Conservation (phyloP, 2,113 vertebrate species). For the Falco punctatus region DNA sequence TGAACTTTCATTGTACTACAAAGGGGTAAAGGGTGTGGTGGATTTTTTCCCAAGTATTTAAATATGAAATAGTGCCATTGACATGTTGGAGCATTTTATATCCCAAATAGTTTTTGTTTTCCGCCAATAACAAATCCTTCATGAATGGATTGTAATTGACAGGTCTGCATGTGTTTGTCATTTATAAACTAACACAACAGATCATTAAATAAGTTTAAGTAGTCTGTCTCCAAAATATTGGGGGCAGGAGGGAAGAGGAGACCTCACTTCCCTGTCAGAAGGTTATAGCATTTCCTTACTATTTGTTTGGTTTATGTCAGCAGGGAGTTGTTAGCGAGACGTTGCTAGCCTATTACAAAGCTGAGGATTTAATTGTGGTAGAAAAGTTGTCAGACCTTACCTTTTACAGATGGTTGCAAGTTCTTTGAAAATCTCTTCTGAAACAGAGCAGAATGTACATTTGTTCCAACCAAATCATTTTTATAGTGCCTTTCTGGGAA, state of each 20-base stretch:
- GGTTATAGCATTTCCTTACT: background rate
- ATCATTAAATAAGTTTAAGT: background rate
- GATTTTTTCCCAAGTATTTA: fast-evolving
- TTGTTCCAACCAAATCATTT: background rate
- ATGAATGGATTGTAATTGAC: background rate
- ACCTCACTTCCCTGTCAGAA: background rate
- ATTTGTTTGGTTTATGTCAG: background rate
- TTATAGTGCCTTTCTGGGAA: background rate
- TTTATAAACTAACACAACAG: background rate
- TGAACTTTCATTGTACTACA: background rate
- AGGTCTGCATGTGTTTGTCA: background rate
- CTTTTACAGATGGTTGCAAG: background rate
- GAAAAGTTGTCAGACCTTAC: background rate
- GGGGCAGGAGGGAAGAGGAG: background rate
- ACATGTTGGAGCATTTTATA: background rate
- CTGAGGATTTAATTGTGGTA: background rate
- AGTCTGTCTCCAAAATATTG: background rate
- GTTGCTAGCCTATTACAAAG: background rate
- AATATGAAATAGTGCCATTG: background rate
- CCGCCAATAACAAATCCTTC: background rate
- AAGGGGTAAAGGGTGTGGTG: background rate
- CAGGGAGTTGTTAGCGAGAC: fast-evolving
- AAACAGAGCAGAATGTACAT: background rate
- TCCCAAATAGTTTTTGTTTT: background rate
- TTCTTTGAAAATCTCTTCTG: background rate